Evolutionary conservation across 2,113 vertebrate genomes (phyloP).

Genomic region (Eclectus roratus): DNA sequence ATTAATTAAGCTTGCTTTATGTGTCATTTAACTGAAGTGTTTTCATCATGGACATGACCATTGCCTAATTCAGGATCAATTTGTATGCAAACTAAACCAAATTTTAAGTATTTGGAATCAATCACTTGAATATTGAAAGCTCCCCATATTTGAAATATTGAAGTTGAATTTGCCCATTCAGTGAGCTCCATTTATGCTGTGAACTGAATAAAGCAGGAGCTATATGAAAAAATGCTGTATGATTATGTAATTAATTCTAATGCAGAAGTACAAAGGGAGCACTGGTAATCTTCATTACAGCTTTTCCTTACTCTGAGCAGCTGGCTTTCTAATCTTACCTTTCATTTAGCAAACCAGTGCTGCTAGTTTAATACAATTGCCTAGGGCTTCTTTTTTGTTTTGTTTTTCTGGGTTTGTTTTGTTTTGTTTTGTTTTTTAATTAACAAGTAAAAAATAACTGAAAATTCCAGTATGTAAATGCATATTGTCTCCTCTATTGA

Average conservation of each 20-base stretch:
- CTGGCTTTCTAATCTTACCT: constrained; percentile 9
- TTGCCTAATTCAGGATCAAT: constrained; percentile 51
- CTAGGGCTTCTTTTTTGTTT: neutral
- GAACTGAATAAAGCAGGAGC: neutral
- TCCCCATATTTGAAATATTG: constrained; percentile 24
- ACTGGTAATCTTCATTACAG: neutral
- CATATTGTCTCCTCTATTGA: neutral
- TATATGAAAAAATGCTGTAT: neutral
- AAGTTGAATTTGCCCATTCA: constrained; percentile 12
- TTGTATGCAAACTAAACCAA: constrained; percentile 55
- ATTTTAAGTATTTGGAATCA: constrained; percentile 49
- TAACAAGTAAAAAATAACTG: neutral
- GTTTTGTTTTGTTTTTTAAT: neutral
- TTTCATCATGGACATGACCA: constrained; percentile 43
- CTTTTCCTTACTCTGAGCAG: constrained; percentile 5
- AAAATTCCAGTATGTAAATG: neutral
- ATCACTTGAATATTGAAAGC: constrained; percentile 33
- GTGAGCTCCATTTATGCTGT: neutral
- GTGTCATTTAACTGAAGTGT: constrained; percentile 53
- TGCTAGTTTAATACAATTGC: neutral
- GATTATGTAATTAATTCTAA: constrained; percentile 31
- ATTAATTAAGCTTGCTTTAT: constrained; percentile 55
- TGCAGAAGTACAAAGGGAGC: neutral
- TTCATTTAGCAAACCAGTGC: neutral
- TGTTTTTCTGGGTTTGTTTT: neutral